Percentiles rank a stretch among this genome's conserved stretches.
Evolutionary conservation across 2,888 invertebrate species (phyloP).

Genomic region (Myopa tessellatipennis): DNA sequence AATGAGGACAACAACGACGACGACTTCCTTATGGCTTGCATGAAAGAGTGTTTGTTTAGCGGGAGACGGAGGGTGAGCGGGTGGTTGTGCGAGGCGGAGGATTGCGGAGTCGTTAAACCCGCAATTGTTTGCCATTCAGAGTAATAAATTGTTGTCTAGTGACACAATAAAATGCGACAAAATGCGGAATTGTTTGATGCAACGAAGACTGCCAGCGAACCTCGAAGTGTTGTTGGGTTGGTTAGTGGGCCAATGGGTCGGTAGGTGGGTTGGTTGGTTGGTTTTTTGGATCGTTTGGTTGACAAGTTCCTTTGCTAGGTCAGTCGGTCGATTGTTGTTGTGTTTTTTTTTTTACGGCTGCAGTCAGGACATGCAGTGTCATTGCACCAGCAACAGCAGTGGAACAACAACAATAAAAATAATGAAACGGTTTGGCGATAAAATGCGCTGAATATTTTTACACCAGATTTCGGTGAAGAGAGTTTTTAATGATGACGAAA

Average conservation of each 20-base stretch:
- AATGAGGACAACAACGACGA: too few species aligned
- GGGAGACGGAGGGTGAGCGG: background rate
- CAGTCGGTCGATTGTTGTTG: background rate
- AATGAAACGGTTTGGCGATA: background rate
- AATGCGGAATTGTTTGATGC: constrained; percentile 27
- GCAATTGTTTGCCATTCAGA: constrained; percentile 31
- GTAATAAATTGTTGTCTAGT: constrained; percentile 35
- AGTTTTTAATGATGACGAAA: background rate
- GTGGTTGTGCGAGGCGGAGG: background rate
- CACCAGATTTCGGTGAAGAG: background rate
- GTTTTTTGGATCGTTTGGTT: background rate
- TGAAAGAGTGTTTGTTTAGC: too few species aligned
- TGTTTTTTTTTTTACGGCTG: background rate
- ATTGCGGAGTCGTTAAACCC: background rate
- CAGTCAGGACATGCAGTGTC: background rate
- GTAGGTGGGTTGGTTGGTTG: background rate
- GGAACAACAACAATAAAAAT: background rate
- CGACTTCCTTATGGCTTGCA: too few species aligned
- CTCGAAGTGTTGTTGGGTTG: constrained; percentile 10
- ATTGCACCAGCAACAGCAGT: background rate
- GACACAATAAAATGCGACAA: constrained; percentile 33
- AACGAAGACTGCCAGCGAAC: constrained; percentile 3
- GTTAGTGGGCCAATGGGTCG: background rate
- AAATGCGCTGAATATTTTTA: background rate
- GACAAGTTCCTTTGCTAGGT: background rate